A percentile compares a stretch with the other conserved stretches of the same genome.
phyloP scores from a whole-genome alignment of 2,888 invertebrate species.

The Mycogona germanica region DNA sequence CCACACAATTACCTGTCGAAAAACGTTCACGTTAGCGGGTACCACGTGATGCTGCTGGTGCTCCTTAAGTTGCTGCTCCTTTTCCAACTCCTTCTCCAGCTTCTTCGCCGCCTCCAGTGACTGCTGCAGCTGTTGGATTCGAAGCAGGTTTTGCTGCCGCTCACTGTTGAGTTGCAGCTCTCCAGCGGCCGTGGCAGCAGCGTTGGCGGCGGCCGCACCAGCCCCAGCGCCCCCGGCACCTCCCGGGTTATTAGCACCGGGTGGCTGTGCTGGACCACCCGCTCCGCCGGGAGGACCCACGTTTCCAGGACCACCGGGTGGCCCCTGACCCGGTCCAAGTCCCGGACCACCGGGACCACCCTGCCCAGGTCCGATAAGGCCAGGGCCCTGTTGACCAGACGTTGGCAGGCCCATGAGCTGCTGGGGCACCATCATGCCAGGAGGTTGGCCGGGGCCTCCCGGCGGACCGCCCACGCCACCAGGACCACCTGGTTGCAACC shows the following conservation, averaged over 20 bases:
- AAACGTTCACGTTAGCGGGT: background rate
- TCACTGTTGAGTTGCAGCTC: conserved; percentile 53
- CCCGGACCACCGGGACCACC: conserved; percentile 4
- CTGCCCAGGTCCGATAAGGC: no score
- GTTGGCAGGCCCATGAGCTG: no score
- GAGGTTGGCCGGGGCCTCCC: background rate
- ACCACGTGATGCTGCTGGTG: conserved; percentile 16
- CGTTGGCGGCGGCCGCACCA: background rate
- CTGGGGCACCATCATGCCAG: background rate
- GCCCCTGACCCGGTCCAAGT: conserved; percentile 1
- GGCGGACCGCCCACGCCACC: background rate
- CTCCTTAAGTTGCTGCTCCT: conserved; percentile 21
- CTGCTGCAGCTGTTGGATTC: conserved; percentile 61
- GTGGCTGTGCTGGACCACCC: conserved; percentile 1
- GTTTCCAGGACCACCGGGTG: conserved; percentile 8
- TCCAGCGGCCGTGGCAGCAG: background rate
- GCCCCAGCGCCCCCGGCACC: conserved; percentile 13
- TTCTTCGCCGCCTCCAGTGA: conserved; percentile 68
- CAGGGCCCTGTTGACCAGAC: no score
- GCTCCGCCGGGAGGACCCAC: background rate
- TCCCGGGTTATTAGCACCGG: no score
- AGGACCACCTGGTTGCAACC: background rate
- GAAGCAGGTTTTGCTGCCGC: conserved; percentile 61
- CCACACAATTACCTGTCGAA: conserved; percentile 10
- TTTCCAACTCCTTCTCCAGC: conserved; percentile 62